Evolutionary conservation across 2,888 invertebrate genomes (phyloP), one percentile per base, ranked within the genome.

Genomic region (Ophonus ardosiacus): DNA sequence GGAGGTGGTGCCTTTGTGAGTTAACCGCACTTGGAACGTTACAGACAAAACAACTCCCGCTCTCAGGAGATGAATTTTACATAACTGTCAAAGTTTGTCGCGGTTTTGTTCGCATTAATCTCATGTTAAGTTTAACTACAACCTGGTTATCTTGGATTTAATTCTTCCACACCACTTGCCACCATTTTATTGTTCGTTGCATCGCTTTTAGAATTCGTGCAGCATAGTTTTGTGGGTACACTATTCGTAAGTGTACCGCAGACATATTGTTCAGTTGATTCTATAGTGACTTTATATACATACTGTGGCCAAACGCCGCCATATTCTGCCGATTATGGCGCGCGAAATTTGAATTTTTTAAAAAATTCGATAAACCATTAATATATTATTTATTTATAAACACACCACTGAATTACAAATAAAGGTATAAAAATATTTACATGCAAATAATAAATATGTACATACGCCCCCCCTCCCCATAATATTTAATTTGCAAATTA

Each of bases 11-110:
- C 31, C 68, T 68, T 68, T 68, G 31, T 51, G 31, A 38, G 15
- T 38, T 68, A 13, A 13, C 21, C 6, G 68, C 38, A 24, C 63
- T 59, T 18, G 61, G 8, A 21, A 18, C 7, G 31, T 65, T 38
- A 65, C 31, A 65, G 24, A n/a, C 65, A 68, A 63, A 68, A 68
- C 68, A 68, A 31, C 31, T 24, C 13, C 59, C 63, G 18, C 63
- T 68, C 68, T 24, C 68, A 24, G n/a, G 68, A 38, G 68, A 68
- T 68, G 38, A 68, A 68, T 68, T 68, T 68, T 68, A 68, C 68
- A 68, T 68, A 68, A 68, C 68, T 68, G 68, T 68, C 68, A 68
- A 68, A 68, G 68, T 68, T 68, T 68, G 31, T 68, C 38, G 68
- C 68, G 68, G 68, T 68, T 68, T 68, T 68, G 38, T 38, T 68